phyloP scores from a whole-genome alignment of 2,797 vertebrate genomes.

The Gorsachius magnificus region DNA sequence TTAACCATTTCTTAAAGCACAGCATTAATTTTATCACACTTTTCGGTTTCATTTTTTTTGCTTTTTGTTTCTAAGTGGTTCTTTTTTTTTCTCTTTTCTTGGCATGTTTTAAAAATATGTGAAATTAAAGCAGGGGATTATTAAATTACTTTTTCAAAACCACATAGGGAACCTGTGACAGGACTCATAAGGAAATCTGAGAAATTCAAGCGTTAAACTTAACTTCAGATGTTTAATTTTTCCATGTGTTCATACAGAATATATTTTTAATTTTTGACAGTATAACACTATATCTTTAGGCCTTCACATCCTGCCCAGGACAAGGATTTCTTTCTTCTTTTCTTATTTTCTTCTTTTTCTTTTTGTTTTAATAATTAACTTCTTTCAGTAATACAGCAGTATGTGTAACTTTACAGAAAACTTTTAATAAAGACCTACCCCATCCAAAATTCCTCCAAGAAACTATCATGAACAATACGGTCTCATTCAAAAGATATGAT shows the following conservation, averaged over 20 bases:
- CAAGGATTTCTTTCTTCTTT: not conserved
- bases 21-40: not conserved
- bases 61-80: not conserved
- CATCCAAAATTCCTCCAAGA: not conserved
- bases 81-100: not conserved
- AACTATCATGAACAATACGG: not conserved
- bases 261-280: not conserved
- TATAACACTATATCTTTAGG: not conserved
- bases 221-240: not conserved
- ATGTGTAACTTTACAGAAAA: not conserved
- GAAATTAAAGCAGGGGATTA: not conserved
- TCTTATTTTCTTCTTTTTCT: not conserved
- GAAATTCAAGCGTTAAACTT: not conserved
- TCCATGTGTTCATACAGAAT: not conserved
- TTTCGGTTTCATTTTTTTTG: not conserved
- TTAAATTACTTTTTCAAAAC: not conserved
- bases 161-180: not conserved
- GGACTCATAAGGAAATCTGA: not conserved
- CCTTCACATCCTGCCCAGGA: not conserved
- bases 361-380: not conserved
- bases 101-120: not conserved
- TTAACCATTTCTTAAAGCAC: not conserved
- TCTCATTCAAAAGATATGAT: not conserved
- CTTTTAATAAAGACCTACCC: not conserved
- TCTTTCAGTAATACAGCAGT: not conserved